Evolutionary conservation across 2,797 vertebrate genomes (phyloP), one percentile per base, ranked within the genome.

Genomic region (Artibeus jamaicensis): DNA sequence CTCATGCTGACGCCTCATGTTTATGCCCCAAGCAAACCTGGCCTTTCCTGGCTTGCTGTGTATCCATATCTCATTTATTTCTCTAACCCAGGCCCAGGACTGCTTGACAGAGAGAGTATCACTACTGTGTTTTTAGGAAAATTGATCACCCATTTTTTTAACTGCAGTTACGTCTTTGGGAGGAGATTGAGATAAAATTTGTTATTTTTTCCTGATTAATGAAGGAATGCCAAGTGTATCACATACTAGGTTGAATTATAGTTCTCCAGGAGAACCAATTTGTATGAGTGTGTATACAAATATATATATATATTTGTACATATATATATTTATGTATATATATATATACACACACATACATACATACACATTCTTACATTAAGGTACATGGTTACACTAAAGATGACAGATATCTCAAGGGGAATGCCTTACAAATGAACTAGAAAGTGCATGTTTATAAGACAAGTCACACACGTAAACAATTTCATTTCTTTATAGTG

Each of bases 401-500:
- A 34, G 26, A 57, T 85, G 87, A 70, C 15, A 86, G 37, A 84
- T 95, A 50, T 95, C 92, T 96, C 50, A 50, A 83, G 50, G 57
- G 37, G 32, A 95, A 62, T 4, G 65, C 44, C 11, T 84, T 85
- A 84, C 26, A 93, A 92, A 92, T 82, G 44, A 82, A 39, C 34
- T 88, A 67, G 15, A 93, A 88, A 96, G 46, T 50, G 55, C 18
- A 92, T 9, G 14, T 59, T 91, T 92, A 44, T 14, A 81, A 24
- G 94, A 71, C 10, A 65, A 59, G 9, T 29, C 50, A 76, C 24
- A 62, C 19, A 24, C 87, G 71, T 82, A 86, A 96, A 55, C 42
- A 15, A 59, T 92, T 81, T 87, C 48, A 87, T 86, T 59, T 46
- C 67, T 93, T 96, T 94, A 67, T 78, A 94, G 73, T 76, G 16